Evolutionary conservation across 2,113 vertebrate species (phyloP).

Genomic region (Cheilinus undulatus): DNA sequence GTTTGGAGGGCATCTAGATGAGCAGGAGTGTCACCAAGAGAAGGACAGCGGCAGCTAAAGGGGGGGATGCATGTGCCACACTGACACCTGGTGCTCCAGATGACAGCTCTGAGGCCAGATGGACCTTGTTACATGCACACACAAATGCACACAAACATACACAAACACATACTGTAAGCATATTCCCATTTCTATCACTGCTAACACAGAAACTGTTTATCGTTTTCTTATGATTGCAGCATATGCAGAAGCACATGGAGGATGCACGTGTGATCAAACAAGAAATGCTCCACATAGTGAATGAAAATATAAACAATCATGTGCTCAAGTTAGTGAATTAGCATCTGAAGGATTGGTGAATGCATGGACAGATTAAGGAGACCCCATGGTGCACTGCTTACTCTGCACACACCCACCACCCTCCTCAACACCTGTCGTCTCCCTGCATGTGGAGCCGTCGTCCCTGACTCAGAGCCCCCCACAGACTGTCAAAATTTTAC

Average conservation of each 20-base stretch:
- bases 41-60: slow-evolving; percentile 59
- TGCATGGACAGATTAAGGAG: slow-evolving; percentile 76
- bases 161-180: slow-evolving; percentile 64
- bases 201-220: slow-evolving; percentile 13
- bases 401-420: slow-evolving; percentile 62
- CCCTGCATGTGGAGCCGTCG: slow-evolving; percentile 46
- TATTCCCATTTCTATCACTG: slow-evolving; percentile 44
- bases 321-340: slow-evolving; percentile 16
- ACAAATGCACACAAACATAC: slow-evolving; percentile 51
- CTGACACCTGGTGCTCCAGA: slow-evolving; percentile 86
- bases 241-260: slow-evolving; percentile 18
- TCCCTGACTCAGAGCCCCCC: slow-evolving; percentile 32
- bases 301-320: slow-evolving; percentile 5
- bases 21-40: slow-evolving; percentile 65
- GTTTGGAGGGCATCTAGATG: slow-evolving; percentile 71
- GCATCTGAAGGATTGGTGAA: slow-evolving; percentile 30
- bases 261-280: slow-evolving; percentile 12
- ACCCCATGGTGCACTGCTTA: slow-evolving; percentile 68
- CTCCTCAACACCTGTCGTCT: slow-evolving; percentile 80
- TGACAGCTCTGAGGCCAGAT: slow-evolving; percentile 83
- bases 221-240: slow-evolving; percentile 12
- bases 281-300: background rate
- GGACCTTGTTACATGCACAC: slow-evolving; percentile 72
- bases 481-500: no score
- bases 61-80: slow-evolving; percentile 60